Base-by-base conservation (phyloP, 1,140 invertebrate genomes). In the Caenorhabditis remanei region DNA sequence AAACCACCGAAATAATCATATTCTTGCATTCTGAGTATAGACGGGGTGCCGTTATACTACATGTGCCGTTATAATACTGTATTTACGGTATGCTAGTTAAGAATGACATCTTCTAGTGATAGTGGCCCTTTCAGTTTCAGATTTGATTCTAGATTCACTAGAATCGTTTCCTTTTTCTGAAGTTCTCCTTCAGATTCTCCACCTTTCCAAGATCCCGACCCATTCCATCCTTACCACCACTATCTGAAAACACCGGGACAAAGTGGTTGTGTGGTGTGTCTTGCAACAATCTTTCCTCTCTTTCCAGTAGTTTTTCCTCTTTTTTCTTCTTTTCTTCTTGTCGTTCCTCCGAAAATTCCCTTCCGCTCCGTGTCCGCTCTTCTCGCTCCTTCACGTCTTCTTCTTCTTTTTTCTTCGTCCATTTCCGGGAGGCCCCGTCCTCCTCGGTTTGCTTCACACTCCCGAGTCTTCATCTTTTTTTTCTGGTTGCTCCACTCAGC, bases 201-300 rank as follows among this genome's bases (percentile, higher is more conserved):
- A 32, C 32, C 32, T 32, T 32, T 32, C 32, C 32, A 32, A 32
- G 32, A 16, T 53, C 11, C 9, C 5, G 16, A 11, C 11, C 11
- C 11, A 9, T 53, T 16, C 50, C 16, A 53, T 14, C 9, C 3
- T 8, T 40, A 63, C 19, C 19, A 11, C 11, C 13, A 63, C 21
- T 3, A 9, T 4, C n/a, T 9, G 14, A 63, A 63, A 63, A 63
- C 56, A 58, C 56, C 56, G 56, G 56, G 40, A 63, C 19, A 63
- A 9, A 24, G 24, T n/a, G n/a, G 32, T 13, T 63, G 24, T 4
- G 61, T 24, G 8, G 61, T 24, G 21, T 63, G n/a, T 63, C 50
- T 63, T 63, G 61, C 61, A 63, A 63, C 61, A 63, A 63, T 63
- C 61, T 63, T 63, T 63, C 19, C 24, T 63, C 21, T 63, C 32